Evolutionary conservation across 2,797 vertebrate species (phyloP), one percentile per base, ranked within the genome.

Genomic region (Cercopithecus hamlyni): DNA sequence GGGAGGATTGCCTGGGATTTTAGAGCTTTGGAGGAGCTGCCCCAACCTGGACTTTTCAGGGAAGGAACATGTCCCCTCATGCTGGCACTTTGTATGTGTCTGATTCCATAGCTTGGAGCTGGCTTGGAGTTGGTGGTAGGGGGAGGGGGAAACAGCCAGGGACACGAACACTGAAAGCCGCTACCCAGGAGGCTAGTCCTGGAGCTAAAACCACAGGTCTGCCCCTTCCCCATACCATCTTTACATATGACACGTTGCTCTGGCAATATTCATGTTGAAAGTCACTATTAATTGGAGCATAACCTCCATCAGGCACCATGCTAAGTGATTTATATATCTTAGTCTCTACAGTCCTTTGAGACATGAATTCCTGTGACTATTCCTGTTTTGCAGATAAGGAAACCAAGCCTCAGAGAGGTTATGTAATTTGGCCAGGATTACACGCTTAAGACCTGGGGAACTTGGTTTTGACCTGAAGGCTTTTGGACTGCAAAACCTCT

Each of bases 1-100:
- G 80, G 81, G 80, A 93, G 50, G 58, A 92, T 50, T 73, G 86
- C 95, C 45, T 55, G 39, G 86, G 75, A 64, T 81, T 57, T 88
- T 43, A 70, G 88, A 55, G 58, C 82, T 67, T 67, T 13, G 90
- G 87, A 76, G 93, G 77, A 57, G 33, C n/a, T 3, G 48, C 73
- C 81, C 27, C 76, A 81, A 43, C 75, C 17, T 15, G 70, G 82
- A 84, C 30, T 88, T 87, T 41, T 57, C 33, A 0, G 80, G 76
- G 52, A 41, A 27, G n/a, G 33, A 89, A 15, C 7, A 0, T 4
- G 12, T 13, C 20, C 45, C 70, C 43, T 48, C 61, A 1, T 43
- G 50, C 80, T 14, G 24, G 80, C 19, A 70, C 75, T 87, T 13
- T 1, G 5, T 30, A 13, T 12, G 48, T 17, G 76, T 75, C 75